Conservation (phyloP, 2,888 invertebrate species). For the Yponomeuta evonymella region DNA sequence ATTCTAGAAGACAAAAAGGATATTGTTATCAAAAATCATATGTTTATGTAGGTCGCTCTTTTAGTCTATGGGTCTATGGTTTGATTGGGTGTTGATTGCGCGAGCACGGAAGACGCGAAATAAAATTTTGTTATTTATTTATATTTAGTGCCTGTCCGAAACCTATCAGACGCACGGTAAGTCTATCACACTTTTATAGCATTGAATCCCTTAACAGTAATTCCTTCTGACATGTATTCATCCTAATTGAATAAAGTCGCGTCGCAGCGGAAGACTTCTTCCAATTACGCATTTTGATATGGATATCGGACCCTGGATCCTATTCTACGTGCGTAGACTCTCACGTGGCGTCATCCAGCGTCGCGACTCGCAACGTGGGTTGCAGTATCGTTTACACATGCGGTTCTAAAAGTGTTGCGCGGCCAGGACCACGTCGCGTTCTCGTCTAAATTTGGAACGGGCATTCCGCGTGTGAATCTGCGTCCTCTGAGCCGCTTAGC, state of each 20-base stretch:
- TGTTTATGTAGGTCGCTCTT: constrained; percentile 69
- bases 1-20: constrained; percentile 13
- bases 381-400: constrained; percentile 69
- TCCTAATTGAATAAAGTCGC: neutral
- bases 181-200: constrained; percentile 24
- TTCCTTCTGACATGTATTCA: neutral
- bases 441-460: constrained; percentile 72
- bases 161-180: constrained; percentile 49
- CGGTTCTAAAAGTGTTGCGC: constrained; percentile 70
- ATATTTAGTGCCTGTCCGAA: constrained; percentile 54
- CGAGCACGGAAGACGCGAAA: constrained; percentile 64
- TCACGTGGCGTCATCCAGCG: constrained; percentile 34
- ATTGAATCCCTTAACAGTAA: neutral
- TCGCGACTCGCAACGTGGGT: constrained; percentile 26
- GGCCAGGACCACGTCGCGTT: constrained; percentile 34
- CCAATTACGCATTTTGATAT: constrained; percentile 52
- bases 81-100: constrained; percentile 67
- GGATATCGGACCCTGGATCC: constrained; percentile 31
- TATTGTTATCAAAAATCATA: constrained; percentile 46
- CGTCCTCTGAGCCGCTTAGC: constrained; percentile 31
- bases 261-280: constrained; percentile 1
- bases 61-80: constrained; percentile 49
- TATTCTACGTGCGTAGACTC: constrained; percentile 25
- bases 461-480: constrained; percentile 46
- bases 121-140: constrained; percentile 67